Percentiles rank a stretch among this genome's conserved stretches.
Conservation (phyloP, 1,140 invertebrate genomes). For the Dryas iulia region DNA sequence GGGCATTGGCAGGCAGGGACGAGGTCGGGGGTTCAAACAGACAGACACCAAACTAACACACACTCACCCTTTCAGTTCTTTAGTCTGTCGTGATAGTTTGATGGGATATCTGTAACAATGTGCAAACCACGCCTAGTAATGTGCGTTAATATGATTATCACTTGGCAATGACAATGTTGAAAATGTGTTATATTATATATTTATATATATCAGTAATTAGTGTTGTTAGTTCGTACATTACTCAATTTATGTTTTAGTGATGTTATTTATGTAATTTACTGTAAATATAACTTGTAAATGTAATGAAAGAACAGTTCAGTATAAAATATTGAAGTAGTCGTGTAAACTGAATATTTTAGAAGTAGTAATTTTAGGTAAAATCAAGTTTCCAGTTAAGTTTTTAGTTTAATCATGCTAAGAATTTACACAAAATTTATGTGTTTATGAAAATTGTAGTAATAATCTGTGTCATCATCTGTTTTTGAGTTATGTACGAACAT, state of each 20-base stretch:
- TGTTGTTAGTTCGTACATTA: not conserved
- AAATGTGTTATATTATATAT: not conserved
- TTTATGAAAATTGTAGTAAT: no score
- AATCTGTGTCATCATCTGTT: not conserved
- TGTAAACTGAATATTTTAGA: no score
- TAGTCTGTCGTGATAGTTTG: constrained; percentile 57
- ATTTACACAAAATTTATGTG: no score
- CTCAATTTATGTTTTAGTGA: not conserved
- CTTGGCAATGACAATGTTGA: constrained; percentile 13
- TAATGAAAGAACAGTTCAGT: no score
- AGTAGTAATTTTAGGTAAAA: no score
- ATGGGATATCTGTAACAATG: constrained; percentile 61
- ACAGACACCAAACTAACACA: constrained; percentile 59
- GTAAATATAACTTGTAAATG: no score
- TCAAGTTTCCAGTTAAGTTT: no score
- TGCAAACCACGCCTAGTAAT: constrained; percentile 40
- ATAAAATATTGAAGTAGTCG: no score
- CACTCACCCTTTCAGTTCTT: constrained; percentile 65
- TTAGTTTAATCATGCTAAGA: no score
- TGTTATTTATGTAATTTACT: no score
- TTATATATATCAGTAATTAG: no score
- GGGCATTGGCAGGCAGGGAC: no score
- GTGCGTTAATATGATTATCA: constrained; percentile 20
- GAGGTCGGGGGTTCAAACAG: constrained; percentile 23
- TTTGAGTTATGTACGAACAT: not conserved